Percentiles rank a stretch among this genome's conserved stretches.
Conservation (phyloP, 2,113 vertebrate genomes). For the Ornithorhynchus anatinus region DNA sequence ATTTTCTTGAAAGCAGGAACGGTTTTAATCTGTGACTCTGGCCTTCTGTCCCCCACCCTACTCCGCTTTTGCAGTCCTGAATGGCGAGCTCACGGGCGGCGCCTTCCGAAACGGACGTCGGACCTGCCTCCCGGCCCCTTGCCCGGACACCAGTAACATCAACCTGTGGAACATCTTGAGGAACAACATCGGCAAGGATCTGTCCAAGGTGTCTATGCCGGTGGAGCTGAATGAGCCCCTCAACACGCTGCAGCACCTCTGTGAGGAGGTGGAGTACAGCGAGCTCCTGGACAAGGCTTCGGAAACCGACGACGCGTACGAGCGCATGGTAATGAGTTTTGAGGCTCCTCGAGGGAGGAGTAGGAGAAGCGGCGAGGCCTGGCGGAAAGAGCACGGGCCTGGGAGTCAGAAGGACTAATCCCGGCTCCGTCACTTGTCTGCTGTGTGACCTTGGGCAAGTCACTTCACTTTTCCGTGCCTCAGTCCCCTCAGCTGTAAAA, state of each 20-base stretch:
- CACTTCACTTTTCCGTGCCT: no score
- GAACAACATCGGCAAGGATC: slow-evolving; percentile 98
- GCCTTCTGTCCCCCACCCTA: not conserved
- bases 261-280: slow-evolving; percentile 96
- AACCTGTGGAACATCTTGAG: slow-evolving; percentile 99
- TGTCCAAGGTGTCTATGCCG: slow-evolving; percentile 98
- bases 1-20: not conserved
- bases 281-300: slow-evolving; percentile 97
- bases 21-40: not conserved
- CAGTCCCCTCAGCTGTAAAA: no score
- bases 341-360: no score
- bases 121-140: slow-evolving; percentile 89
- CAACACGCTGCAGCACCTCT: slow-evolving; percentile 97
- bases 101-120: slow-evolving; percentile 93
- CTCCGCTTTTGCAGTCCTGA: slow-evolving; percentile 80
- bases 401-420: no score
- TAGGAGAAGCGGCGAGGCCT: no score
- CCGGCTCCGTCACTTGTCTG: no score
- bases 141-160: slow-evolving; percentile 95
- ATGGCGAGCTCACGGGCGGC: slow-evolving; percentile 91
- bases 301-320: slow-evolving; percentile 89
- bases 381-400: no score
- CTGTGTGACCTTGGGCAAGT: no score
- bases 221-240: slow-evolving; percentile 98
- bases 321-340: slow-evolving; percentile 99